Evolutionary conservation across 2,113 vertebrate species (phyloP).

Genomic region (Hassar affinis): DNA sequence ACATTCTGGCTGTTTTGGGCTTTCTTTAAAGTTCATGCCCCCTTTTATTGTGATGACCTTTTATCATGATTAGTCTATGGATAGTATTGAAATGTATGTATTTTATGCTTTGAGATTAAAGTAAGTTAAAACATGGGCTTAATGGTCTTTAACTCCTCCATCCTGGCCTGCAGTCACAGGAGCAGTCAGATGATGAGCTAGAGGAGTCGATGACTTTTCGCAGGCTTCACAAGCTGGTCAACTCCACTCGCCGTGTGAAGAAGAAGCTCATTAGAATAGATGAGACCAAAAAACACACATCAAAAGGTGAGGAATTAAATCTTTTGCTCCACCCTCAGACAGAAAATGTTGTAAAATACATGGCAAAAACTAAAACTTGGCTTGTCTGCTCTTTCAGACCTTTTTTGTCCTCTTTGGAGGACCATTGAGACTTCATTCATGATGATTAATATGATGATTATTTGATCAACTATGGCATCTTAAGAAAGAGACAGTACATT

Average conservation of each 20-base stretch:
- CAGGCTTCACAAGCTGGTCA: constrained; percentile 92
- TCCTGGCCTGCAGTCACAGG: constrained; percentile 77
- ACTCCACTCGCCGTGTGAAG: constrained; percentile 88
- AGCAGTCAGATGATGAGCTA: constrained; percentile 88
- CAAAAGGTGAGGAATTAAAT: constrained; percentile 76
- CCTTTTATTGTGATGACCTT: not conserved
- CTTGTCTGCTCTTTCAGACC: not conserved
- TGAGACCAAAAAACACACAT: constrained; percentile 82
- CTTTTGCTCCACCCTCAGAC: not conserved
- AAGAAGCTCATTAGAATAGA: constrained; percentile 94
- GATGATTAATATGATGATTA: not conserved
- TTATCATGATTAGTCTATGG: not conserved
- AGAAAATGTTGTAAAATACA: not conserved
- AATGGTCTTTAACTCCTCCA: not conserved
- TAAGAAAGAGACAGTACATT: not conserved
- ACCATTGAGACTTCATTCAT: not conserved
- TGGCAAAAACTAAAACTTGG: not conserved
- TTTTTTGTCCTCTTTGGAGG: not conserved
- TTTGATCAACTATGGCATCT: not conserved
- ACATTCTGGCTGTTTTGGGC: not conserved
- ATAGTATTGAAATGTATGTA: not conserved
- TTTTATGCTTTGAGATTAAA: not conserved
- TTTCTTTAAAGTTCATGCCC: not conserved
- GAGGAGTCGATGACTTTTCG: constrained; percentile 90
- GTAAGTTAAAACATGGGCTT: not conserved